Evolutionary conservation across 2,113 vertebrate genomes (phyloP).

Genomic region (Elanus axillaris): DNA sequence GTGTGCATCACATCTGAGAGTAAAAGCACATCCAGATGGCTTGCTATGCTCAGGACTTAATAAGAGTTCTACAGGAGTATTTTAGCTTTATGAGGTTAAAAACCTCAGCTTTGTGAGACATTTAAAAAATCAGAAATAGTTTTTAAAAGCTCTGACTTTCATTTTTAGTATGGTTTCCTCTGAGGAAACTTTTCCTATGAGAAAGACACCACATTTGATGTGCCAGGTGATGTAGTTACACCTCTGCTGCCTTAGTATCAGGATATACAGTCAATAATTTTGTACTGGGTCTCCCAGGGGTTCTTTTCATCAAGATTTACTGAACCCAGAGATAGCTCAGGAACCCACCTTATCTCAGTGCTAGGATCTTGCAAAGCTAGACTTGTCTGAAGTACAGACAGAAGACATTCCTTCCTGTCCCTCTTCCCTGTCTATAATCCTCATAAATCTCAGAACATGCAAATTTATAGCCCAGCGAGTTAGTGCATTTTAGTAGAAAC

Average conservation of each 20-base stretch:
- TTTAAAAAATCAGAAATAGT: neutral
- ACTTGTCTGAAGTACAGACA: neutral
- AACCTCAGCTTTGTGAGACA: neutral
- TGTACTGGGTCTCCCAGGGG: neutral
- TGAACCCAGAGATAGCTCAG: neutral
- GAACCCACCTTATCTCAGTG: neutral
- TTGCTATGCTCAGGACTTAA: neutral
- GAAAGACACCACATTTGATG: neutral
- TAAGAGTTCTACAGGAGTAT: neutral
- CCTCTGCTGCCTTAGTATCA: neutral
- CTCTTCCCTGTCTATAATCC: neutral
- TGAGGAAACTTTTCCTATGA: neutral
- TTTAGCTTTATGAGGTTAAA: neutral
- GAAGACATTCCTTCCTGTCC: neutral
- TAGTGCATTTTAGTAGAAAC: slow-evolving; percentile 8
- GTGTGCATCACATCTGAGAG: neutral
- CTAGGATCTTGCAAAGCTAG: neutral
- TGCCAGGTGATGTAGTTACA: neutral
- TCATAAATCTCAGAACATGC: neutral
- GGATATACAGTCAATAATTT: neutral
- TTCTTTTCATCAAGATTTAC: neutral
- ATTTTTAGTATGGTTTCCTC: neutral
- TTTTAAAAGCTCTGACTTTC: neutral
- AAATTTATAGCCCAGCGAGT: neutral
- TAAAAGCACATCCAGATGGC: neutral